These are phyloP conservation scores for Poeciliopsis retropinna DNA, from an alignment of 2,113 vertebrate species.

Conservation along the genomic window DNA sequence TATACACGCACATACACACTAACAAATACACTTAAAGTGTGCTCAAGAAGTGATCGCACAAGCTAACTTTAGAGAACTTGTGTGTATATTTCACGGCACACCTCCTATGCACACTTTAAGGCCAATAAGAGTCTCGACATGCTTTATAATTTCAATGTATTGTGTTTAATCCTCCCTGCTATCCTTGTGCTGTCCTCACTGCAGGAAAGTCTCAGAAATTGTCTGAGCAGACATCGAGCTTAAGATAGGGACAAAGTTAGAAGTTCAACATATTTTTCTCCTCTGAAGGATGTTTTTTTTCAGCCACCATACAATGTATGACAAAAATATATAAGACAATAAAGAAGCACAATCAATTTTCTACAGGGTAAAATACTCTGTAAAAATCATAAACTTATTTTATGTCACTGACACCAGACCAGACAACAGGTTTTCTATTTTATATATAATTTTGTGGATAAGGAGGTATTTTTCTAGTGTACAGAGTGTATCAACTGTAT, in stretches of 20 bases:
- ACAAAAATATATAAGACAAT: not conserved
- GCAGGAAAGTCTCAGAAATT: slow-evolving; percentile 5
- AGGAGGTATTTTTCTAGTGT: no score
- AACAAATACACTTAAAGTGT: slow-evolving; percentile 20
- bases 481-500: not conserved
- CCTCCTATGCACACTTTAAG: slow-evolving; percentile 6
- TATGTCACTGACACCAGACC: no score
- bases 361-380: no score
- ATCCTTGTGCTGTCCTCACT: slow-evolving; percentile 9
- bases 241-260: not conserved
- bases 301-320: not conserved
- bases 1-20: not conserved
- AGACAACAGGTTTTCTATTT: no score
- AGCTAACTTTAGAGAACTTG: slow-evolving; percentile 18
- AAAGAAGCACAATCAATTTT: no score
- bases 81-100: slow-evolving; percentile 8
- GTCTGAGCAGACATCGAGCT: no score
- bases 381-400: no score
- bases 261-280: not conserved
- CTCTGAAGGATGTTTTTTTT: slow-evolving; percentile 22
- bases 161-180: slow-evolving; percentile 23
- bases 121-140: slow-evolving; percentile 35
- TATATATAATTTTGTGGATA: no score
- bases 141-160: slow-evolving; percentile 37
- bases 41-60: slow-evolving; percentile 40